A percentile compares a stretch with the other conserved stretches of the same genome.
Conservation (phyloP, 1,140 invertebrate genomes). For the Mercenaria mercenaria region DNA sequence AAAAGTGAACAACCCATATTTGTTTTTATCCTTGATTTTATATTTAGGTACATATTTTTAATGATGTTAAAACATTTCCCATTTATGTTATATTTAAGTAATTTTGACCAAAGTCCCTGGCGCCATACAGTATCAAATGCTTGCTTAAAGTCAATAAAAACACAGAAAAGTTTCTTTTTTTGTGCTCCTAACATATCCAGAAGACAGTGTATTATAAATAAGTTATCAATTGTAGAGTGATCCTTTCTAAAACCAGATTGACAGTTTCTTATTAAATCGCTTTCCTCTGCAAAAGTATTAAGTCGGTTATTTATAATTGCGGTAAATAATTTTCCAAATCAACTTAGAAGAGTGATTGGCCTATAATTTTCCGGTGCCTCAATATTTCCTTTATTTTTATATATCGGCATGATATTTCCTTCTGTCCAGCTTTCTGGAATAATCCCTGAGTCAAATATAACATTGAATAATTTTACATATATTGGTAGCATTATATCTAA, state of each 20-base stretch:
- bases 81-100: too few species aligned
- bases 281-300: background rate
- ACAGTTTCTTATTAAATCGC: background rate
- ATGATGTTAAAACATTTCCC: too few species aligned
- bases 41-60: too few species aligned
- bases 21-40: too few species aligned
- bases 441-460: background rate
- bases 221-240: background rate
- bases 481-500: slow-evolving; percentile 52
- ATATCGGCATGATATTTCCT: background rate
- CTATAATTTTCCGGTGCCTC: background rate
- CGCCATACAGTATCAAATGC: background rate
- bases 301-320: background rate
- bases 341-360: background rate
- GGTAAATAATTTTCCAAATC: background rate
- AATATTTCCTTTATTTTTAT: background rate
- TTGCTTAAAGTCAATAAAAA: background rate
- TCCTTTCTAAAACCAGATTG: background rate
- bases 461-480: slow-evolving; percentile 5
- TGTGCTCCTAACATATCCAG: background rate
- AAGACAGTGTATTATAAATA: background rate
- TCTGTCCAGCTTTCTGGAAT: background rate
- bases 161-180: background rate
- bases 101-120: too few species aligned
- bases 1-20: too few species aligned